phyloP scores from a whole-genome alignment of 2,113 vertebrate genomes.

The Misgurnus mizolepis region DNA sequence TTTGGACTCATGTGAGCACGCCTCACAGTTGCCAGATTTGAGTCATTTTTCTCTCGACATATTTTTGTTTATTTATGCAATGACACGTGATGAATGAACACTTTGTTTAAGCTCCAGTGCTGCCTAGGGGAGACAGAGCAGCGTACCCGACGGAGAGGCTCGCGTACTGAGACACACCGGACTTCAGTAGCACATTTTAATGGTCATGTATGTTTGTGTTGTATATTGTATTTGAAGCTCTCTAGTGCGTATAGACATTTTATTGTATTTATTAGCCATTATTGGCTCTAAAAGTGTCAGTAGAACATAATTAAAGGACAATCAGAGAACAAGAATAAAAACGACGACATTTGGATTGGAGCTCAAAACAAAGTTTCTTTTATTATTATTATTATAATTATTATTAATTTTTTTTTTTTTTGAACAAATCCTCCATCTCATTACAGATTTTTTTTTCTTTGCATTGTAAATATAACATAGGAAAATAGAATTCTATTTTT shows the following conservation, averaged over 20 bases:
- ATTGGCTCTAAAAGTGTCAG: conserved; percentile 90
- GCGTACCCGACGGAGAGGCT: conserved; percentile 76
- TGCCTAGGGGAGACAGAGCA: conserved; percentile 78
- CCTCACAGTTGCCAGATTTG: conserved; percentile 92
- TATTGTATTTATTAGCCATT: conserved; percentile 96
- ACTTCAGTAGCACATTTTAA: conserved; percentile 76
- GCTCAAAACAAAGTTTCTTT: conserved; percentile 85
- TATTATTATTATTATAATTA: neutral
- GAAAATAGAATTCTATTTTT: conserved; percentile 96
- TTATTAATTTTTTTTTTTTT: conserved; percentile 40
- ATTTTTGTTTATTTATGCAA: conserved; percentile 99
- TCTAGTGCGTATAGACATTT: conserved; percentile 83
- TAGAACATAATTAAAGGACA: conserved; percentile 85
- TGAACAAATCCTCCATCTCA: conserved; percentile 85
- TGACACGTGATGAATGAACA: conserved; percentile 92
- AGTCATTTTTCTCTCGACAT: conserved; percentile 90
- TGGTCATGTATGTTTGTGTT: conserved; percentile 77
- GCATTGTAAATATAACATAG: conserved; percentile 98
- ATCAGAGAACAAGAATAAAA: conserved; percentile 77
- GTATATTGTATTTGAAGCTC: conserved; percentile 82
- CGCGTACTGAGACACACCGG: conserved; percentile 75
- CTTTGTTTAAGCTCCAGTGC: conserved; percentile 93
- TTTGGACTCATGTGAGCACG: conserved; percentile 90
- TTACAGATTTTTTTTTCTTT: conserved; percentile 78
- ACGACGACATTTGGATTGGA: conserved; percentile 74